Base-by-base conservation (phyloP, 2,113 vertebrate species). In the Paramisgurnus dabryanus region DNA sequence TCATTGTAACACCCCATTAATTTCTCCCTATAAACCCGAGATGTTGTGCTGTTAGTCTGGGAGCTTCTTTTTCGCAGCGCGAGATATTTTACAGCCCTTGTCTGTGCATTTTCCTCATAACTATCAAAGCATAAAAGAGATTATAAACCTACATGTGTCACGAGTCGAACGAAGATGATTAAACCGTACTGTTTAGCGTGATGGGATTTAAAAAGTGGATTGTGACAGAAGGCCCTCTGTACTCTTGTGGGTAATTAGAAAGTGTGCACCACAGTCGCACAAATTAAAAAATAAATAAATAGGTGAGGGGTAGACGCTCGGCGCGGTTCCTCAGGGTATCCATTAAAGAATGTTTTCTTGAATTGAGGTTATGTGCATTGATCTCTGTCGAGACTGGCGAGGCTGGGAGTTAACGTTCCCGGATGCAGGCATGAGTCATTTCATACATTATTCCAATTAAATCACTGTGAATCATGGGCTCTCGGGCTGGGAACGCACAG, bases 271-370 rank as follows among this genome's bases (percentile, higher is more conserved):
- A 89, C 85, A 91, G 91, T 91, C 76, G 74, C 84, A 87, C 86
- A 84, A 78, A 91, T 91, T 88, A 84, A 92, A 91, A 94, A 92
- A 93, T 90, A 90, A 91, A 82, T 75, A 77, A 85, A 75, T 60
- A 75, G 85, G 81, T 82, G 85, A 57, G 85, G 81, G 83, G 84
- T 90, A 85, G 88, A 90, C 77, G 86, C 89, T 88, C 80, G 76
- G 79, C 64, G 45, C 82, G 67, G 83, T 85, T 91, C 93, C 91
- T 87, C 65, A 17, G 91, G 91, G 92, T 87, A 92, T 90, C 92
- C 91, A 93, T 94, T 93, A 93, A 92, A 92, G 90, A 90, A 93
- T 92, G 91, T 93, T 92, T 92, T 92, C 90, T 90, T 91, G 91
- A 92, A 92, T 91, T 90, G 92, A 92, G 92, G 93, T 93, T 91